These are phyloP conservation scores for Pocillopora damicornis DNA, from an alignment of 64 coral and sea anemone species.

Conservation along the genomic window DNA sequence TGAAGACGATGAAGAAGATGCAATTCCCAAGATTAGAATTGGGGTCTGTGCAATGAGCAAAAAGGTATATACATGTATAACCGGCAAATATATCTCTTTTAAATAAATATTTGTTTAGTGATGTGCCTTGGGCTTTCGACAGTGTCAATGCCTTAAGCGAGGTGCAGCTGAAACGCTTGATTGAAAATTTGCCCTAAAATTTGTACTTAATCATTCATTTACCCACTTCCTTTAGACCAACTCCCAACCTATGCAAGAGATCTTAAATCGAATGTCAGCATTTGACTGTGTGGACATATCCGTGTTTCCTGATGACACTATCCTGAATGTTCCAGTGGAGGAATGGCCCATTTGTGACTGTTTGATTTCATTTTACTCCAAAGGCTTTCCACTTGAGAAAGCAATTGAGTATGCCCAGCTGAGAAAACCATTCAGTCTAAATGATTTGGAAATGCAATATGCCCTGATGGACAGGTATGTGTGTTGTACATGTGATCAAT, in stretches of 20 bases:
- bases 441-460: conserved; percentile 86
- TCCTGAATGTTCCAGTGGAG: conserved; percentile 73
- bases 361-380: conserved; percentile 94
- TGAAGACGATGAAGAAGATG: conserved; percentile 37
- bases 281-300: conserved; percentile 84
- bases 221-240: conserved; percentile 56
- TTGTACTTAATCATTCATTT: neutral
- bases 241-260: conserved; percentile 95
- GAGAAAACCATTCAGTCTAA: conserved; percentile 76
- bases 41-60: conserved; percentile 93
- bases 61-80: conserved; percentile 32
- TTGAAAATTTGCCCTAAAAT: neutral
- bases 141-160: too few species aligned
- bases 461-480: conserved; percentile 73
- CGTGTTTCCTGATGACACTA: conserved; percentile 85
- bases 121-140: too few species aligned
- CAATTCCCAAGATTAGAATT: conserved; percentile 76
- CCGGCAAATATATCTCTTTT: too few species aligned
- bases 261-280: conserved; percentile 57
- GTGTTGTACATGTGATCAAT: neutral
- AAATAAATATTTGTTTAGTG: too few species aligned
- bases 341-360: conserved; percentile 93
- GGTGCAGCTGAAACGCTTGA: too few species aligned
- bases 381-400: conserved; percentile 85
- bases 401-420: conserved; percentile 84